These are phyloP conservation scores for Choristoneura fumiferana DNA, from an alignment of 1,140 invertebrate species.

Conservation along the genomic window DNA sequence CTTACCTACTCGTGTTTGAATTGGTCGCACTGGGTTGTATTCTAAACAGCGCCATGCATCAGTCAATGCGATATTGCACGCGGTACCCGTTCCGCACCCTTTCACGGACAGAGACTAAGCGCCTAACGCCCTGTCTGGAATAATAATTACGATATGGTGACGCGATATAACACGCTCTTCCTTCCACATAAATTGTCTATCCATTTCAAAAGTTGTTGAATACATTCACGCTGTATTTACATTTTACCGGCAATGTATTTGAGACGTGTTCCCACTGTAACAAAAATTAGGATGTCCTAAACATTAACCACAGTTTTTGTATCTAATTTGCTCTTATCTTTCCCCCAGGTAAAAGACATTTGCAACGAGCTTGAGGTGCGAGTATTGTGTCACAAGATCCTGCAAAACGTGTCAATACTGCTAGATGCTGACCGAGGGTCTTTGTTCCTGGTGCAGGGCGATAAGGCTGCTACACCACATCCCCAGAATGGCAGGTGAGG, in stretches of 20 bases:
- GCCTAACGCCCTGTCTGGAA: conserved; percentile 1
- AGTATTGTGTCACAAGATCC: conserved; percentile 96
- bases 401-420: conserved; percentile 96
- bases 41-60: conserved; percentile 1
- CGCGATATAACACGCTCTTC: too few relatives aligned
- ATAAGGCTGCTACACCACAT: conserved; percentile 71
- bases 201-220: too few relatives aligned
- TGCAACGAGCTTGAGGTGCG: conserved; percentile 97
- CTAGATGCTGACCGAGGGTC: conserved; percentile 95
- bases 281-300: too few relatives aligned
- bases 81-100: conserved; percentile 2
- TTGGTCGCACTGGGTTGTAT: too few relatives aligned
- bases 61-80: conserved; percentile 17
- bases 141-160: neutral
- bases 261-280: too few relatives aligned
- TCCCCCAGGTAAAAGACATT: conserved; percentile 92
- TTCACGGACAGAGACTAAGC: conserved; percentile 7
- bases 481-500: conserved; percentile 73
- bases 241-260: too few relatives aligned
- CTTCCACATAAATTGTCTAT: neutral
- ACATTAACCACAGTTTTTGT: too few relatives aligned
- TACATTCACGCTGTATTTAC: too few relatives aligned
- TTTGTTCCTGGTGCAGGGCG: conserved; percentile 94
- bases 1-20: too few relatives aligned
- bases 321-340: conserved; percentile 29